A percentile compares a stretch with the other conserved stretches of the same genome.
These are phyloP conservation scores for Podarcis muralis DNA, from an alignment of 2,113 vertebrate genomes.

Conservation along the genomic window DNA sequence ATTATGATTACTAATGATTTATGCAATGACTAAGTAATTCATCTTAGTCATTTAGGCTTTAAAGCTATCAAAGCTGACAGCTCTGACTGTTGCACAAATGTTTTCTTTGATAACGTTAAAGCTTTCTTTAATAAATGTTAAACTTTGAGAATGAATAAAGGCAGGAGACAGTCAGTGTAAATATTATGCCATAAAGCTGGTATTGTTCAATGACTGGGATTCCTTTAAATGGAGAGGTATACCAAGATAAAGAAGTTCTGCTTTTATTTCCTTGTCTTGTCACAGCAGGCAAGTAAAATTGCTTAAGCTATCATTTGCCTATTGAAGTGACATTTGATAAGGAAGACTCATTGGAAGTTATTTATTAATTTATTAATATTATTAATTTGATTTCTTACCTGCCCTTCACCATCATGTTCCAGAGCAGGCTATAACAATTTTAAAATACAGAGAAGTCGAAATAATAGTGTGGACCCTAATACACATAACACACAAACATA, in stretches of 20 bases:
- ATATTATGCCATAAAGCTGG: not conserved
- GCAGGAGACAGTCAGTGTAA: constrained; percentile 35
- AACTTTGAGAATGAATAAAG: constrained; percentile 30
- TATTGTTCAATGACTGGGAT: constrained; percentile 30
- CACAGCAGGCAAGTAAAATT: constrained; percentile 26
- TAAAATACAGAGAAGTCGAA: too few relatives aligned
- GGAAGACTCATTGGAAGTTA: not conserved
- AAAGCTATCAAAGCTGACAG: constrained; percentile 59
- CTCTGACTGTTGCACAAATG: constrained; percentile 43
- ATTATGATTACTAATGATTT: constrained; percentile 75
- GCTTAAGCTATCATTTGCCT: constrained; percentile 15
- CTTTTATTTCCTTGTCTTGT: constrained; percentile 36
- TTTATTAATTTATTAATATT: too few relatives aligned
- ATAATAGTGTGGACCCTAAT: too few relatives aligned
- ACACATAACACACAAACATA: too few relatives aligned
- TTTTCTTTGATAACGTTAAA: constrained; percentile 58
- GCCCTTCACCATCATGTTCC: too few relatives aligned
- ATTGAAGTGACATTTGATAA: constrained; percentile 27
- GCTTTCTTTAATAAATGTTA: constrained; percentile 45
- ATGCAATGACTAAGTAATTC: constrained; percentile 68
- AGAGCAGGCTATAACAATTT: too few relatives aligned
- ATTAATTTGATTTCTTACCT: too few relatives aligned
- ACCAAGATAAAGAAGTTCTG: constrained; percentile 15
- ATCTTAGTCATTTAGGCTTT: constrained; percentile 68
- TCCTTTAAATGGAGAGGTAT: not conserved